Base-by-base conservation (phyloP, 2,888 invertebrate species). In the Uloborus plumipes region DNA sequence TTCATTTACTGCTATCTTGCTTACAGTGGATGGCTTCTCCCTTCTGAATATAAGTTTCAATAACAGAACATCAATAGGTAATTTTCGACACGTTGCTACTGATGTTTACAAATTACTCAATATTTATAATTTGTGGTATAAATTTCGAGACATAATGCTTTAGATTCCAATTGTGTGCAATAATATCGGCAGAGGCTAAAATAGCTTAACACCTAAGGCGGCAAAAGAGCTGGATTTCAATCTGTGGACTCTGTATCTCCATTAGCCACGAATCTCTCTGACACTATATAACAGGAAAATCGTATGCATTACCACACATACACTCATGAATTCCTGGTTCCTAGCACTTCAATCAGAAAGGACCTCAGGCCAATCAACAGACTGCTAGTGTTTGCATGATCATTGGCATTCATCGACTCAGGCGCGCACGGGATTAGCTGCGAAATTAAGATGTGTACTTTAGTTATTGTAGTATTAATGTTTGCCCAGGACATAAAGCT, bases 401-500 rank as follows among this genome's bases (percentile, higher is more conserved):
- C 69, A 81, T 65, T 69, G 65, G 64, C 70, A 70, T 70, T 74
- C 74, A 69, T 73, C 62, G 58, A 50, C 61, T 15, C 20, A 51
- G 47, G 67, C 61, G 22, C 72, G 50, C 26, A 50, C 51, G 50
- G 50, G 65, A 66, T 71, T 69, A 39, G 73, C 49, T 61, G 31
- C 18, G 64, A 74, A 81, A 81, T 81, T 65, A 81, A 81, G 80
- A 74, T 81, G 80, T 74, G 74, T 74, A 59, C 62, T 55, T 81
- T 74, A 81, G 70, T 74, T 81, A 80, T 80, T 62, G 80, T 58
- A 49, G n/a, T 51, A 58, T 72, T 55, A 74, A 81, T 74, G 69
- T 64, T 70, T 50, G 59, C 62, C 61, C 20, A 31, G 55, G 49
- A 39, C 49, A 70, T 55, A 55, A 73, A 51, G 61, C 69, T n/a